phyloP scores from a whole-genome alignment of 2,113 vertebrate species.

The Vulpes ferrilata region DNA sequence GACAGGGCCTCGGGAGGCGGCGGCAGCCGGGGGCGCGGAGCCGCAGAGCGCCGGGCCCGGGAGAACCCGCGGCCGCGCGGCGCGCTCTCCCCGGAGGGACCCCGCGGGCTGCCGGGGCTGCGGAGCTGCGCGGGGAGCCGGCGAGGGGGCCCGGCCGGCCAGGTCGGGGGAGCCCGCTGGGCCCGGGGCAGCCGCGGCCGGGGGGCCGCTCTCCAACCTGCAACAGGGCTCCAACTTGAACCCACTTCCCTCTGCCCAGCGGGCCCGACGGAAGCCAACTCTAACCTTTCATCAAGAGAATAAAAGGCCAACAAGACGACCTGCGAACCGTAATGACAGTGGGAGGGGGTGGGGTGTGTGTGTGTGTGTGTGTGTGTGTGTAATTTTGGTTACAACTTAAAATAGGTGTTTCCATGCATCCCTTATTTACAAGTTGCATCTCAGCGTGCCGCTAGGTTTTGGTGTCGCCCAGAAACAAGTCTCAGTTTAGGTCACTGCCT shows the following conservation, averaged over 20 bases:
- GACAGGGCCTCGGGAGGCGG: accelerated
- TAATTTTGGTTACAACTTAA: background rate
- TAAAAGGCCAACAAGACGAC: background rate
- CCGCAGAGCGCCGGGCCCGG: accelerated
- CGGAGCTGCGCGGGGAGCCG: accelerated
- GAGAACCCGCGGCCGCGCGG: accelerated
- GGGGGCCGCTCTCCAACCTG: background rate
- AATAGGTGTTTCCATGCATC: background rate
- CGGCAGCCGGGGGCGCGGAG: accelerated
- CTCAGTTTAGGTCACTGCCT: background rate
- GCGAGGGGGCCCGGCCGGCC: accelerated
- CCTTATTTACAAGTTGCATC: background rate
- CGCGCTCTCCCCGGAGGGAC: accelerated
- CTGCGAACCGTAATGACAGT: background rate
- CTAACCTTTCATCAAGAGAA: background rate
- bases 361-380: too few species aligned
- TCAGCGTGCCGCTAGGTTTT: background rate
- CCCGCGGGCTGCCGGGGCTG: background rate
- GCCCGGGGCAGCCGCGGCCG: accelerated
- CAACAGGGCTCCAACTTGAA: background rate
- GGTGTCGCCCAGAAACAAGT: background rate
- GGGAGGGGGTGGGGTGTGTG: too few species aligned
- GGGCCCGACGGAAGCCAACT: background rate
- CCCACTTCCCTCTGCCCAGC: background rate
- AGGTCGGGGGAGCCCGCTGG: accelerated